Evolutionary conservation across 2,888 invertebrate species (phyloP), one percentile per base, ranked within the genome.

Genomic region (Taphrorychus bicolor): DNA sequence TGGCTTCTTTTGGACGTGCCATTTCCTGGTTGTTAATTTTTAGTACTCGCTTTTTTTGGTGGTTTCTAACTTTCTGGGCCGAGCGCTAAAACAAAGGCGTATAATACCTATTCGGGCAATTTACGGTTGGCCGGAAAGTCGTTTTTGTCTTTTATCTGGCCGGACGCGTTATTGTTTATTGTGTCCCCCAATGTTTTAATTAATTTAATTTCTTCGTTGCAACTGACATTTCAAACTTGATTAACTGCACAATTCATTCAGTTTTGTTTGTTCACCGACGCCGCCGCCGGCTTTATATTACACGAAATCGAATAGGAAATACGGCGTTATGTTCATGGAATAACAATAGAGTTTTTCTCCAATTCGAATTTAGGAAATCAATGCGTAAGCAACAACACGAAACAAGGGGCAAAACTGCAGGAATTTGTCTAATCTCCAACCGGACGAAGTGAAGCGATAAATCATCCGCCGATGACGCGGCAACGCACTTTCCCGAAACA

Each of bases 401-500:
- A 32, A 32, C 32, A 32, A 7, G 21, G 51, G 51, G 18, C 19
- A 21, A 51, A 57, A 57, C 22, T 32, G 40, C 61, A 18, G 56
- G 54, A 66, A 60, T 60, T 66, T 66, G 14, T 48, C 14, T 66
- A 66, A 66, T 60, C 48, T 45, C 18, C 48, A 24, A 16, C n/a
- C 18, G 60, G 52, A 23, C 40, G 49, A 48, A 66, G 18, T 59
- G 54, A 32, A 56, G 60, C 69, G 69, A 59, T 60, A 69, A 69
- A 69, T 69, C 63, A 69, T 69, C 64, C 24, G 56, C 14, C 40
- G 56, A 69, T 69, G 69, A 69, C 69, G 69, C 19, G 57, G 69
- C 69, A 69, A 60, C 64, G 69, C 60, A 69, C 69, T 64, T 64
- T 69, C 69, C 63, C 61, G 61, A 69, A 69, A 69, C 69, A 69